Evolutionary conservation across 2,888 invertebrate species (phyloP).

Genomic region (Petrophora chlorosata): DNA sequence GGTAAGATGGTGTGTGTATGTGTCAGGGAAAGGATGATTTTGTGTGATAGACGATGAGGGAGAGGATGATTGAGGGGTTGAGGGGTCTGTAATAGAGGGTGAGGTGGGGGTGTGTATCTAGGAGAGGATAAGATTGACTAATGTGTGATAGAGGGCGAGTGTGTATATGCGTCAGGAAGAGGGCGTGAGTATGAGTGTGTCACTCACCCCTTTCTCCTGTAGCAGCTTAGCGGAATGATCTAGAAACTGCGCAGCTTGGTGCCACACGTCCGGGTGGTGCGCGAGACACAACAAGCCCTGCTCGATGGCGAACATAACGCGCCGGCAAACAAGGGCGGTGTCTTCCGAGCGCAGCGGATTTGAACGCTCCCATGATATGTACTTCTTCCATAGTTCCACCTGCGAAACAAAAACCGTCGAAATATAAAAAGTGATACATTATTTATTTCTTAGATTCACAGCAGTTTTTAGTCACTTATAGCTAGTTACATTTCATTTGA

Average conservation of each 20-base stretch:
- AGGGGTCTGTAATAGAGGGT: no score
- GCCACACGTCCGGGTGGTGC: slow-evolving; percentile 99
- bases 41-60: no score
- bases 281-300: slow-evolving; percentile 98
- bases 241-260: slow-evolving; percentile 98
- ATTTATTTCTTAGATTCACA: no score
- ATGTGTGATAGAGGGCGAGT: no score
- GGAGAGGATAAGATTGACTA: no score
- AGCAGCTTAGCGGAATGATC: slow-evolving; percentile 97
- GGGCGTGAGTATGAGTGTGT: background rate
- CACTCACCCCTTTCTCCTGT: slow-evolving; percentile 95
- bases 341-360: slow-evolving; percentile 99
- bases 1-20: no score
- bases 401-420: slow-evolving; percentile 62
- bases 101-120: no score
- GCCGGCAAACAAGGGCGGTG: slow-evolving; percentile 94
- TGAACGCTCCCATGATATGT: slow-evolving; percentile 97
- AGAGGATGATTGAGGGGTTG: no score
- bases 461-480: no score
- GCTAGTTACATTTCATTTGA: no score
- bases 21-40: no score
- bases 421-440: background rate
- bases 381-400: slow-evolving; percentile 99
- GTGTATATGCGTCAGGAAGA: no score
- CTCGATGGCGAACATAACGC: slow-evolving; percentile 99